Evolutionary conservation across 2,888 invertebrate genomes (phyloP).

Genomic region (Griposia aprilina): DNA sequence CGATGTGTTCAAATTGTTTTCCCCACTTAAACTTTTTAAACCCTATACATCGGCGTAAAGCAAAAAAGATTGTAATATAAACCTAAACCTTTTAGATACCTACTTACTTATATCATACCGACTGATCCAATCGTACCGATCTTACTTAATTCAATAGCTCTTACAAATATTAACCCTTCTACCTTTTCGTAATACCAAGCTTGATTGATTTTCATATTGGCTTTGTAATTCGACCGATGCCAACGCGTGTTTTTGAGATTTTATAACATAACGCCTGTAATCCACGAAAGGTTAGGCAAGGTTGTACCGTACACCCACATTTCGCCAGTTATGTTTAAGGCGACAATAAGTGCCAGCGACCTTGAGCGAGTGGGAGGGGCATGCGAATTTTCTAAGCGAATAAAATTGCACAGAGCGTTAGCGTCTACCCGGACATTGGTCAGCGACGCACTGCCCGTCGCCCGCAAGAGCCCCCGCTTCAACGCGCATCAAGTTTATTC

Average conservation of each 20-base stretch:
- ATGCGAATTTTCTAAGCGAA: too few species aligned
- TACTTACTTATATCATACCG: not conserved
- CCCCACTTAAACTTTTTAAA: not conserved
- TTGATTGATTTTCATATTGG: slow-evolving; percentile 40
- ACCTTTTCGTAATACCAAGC: slow-evolving; percentile 22
- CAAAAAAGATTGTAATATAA: not conserved
- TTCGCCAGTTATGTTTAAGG: not conserved
- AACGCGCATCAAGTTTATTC: too few species aligned
- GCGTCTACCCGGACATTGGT: too few species aligned
- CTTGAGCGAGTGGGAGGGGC: too few species aligned
- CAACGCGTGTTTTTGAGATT: slow-evolving; percentile 37
- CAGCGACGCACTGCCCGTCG: too few species aligned
- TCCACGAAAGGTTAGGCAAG: not conserved
- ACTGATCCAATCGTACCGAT: too few species aligned
- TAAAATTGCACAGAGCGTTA: too few species aligned
- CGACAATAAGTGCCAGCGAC: too few species aligned
- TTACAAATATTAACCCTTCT: slow-evolving; percentile 5
- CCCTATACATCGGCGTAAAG: not conserved
- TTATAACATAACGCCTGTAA: not conserved
- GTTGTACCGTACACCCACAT: too few species aligned
- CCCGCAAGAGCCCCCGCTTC: too few species aligned
- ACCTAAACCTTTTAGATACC: too few species aligned
- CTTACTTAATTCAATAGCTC: slow-evolving; percentile 1
- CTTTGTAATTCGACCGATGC: slow-evolving; percentile 26
- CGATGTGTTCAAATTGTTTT: too few species aligned